Evolutionary conservation across 2,888 invertebrate genomes (phyloP).

Genomic region (Chorisops tibialis): DNA sequence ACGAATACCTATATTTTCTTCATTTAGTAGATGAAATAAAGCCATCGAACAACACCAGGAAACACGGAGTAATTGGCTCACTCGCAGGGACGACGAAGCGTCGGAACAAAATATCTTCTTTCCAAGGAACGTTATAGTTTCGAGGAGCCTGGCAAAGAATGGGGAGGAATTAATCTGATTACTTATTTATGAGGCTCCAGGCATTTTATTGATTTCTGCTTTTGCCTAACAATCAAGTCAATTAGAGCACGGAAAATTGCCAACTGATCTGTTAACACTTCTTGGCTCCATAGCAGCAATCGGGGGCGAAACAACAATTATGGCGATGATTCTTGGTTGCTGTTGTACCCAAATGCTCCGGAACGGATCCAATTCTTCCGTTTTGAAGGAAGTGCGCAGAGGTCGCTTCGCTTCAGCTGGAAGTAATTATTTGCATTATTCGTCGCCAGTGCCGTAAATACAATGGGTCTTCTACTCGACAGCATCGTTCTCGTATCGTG

Average conservation of each 20-base stretch:
- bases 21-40: no score
- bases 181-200: neutral
- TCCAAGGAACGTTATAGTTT: no score
- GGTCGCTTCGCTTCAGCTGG: no score
- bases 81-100: no score
- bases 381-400: no score
- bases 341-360: neutral
- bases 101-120: no score
- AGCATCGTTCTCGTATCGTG: neutral
- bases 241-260: neutral
- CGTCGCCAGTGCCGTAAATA: neutral
- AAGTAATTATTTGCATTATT: conserved; percentile 3
- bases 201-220: neutral
- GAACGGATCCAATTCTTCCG: neutral
- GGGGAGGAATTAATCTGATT: neutral
- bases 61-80: no score
- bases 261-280: conserved; percentile 3
- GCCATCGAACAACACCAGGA: no score
- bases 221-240: neutral
- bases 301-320: no score
- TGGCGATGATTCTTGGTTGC: no score
- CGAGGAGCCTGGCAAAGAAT: no score
- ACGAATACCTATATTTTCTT: no score
- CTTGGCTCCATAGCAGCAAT: neutral
- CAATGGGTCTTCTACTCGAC: neutral